Conservation (phyloP, 1,140 invertebrate species). For the Mylabris phalerata region DNA sequence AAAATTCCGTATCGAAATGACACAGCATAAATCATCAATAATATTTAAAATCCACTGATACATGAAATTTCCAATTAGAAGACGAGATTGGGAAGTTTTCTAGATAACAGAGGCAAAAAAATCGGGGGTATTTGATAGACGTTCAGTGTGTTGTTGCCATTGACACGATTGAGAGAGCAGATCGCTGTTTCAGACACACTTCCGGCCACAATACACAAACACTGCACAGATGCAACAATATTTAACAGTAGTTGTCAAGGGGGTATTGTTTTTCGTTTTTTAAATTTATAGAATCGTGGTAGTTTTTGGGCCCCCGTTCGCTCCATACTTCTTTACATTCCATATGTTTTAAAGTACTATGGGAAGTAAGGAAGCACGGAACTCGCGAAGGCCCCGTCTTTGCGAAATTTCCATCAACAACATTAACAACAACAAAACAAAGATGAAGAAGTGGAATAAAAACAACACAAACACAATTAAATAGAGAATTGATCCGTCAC, state of each 20-base stretch:
- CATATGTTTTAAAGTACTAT: constrained; percentile 80
- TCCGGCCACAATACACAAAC: constrained; percentile 14
- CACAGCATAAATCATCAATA: neutral
- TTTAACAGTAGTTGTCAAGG: neutral
- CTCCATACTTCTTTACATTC: constrained; percentile 98
- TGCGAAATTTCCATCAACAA: neutral
- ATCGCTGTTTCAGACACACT: constrained; percentile 2
- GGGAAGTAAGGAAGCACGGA: constrained; percentile 95
- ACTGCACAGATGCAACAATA: constrained; percentile 9
- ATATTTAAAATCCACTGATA: constrained; percentile 5
- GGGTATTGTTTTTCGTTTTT: neutral
- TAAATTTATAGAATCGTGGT: neutral
- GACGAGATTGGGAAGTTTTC: too few species aligned
- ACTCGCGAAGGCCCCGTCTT: constrained; percentile 53
- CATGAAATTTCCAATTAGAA: constrained; percentile 18
- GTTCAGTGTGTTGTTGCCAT: neutral
- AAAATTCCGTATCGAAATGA: too few species aligned
- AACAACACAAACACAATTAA: neutral
- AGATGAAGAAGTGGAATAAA: neutral
- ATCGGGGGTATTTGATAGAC: neutral
- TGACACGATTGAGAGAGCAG: neutral
- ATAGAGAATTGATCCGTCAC: neutral
- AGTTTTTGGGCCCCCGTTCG: constrained; percentile 43
- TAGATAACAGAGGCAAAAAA: too few species aligned
- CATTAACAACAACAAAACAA: neutral